A percentile compares a stretch with the other conserved stretches of the same genome.
phyloP scores from a whole-genome alignment of 1,140 invertebrate species.

The Ruditapes philippinarum region DNA sequence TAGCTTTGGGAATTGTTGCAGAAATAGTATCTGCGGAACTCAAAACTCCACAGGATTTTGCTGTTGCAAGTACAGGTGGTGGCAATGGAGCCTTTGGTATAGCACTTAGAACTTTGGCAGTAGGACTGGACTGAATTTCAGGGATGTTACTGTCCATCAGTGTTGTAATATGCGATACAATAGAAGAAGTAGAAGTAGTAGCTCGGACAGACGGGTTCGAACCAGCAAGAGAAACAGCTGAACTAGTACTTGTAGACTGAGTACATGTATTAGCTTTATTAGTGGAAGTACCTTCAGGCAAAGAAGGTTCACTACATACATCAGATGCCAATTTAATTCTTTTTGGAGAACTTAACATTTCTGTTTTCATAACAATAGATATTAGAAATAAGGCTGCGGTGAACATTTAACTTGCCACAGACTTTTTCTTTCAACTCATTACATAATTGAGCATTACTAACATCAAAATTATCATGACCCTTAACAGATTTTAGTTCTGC shows the following conservation, averaged over 20 bases:
- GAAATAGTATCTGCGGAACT: too few relatives aligned
- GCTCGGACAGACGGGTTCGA: too few relatives aligned
- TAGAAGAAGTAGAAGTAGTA: too few relatives aligned
- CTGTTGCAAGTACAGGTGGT: too few relatives aligned
- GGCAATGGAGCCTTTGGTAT: too few relatives aligned
- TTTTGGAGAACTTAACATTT: background rate
- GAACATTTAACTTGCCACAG: background rate
- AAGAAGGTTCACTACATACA: background rate
- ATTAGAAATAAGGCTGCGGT: background rate
- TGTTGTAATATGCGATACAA: too few relatives aligned
- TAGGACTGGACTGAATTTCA: too few relatives aligned
- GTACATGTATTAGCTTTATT: background rate
- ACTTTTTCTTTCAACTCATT: background rate
- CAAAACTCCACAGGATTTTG: too few relatives aligned
- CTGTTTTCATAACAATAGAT: background rate
- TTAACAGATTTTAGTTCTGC: background rate
- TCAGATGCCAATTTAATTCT: background rate
- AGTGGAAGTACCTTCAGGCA: background rate
- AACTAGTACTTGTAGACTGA: background rate
- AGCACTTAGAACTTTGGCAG: background rate
- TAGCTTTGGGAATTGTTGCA: too few relatives aligned
- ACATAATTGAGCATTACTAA: background rate
- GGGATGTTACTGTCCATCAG: too few relatives aligned
- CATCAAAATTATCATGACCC: background rate
- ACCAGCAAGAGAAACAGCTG: background rate